Conservation (phyloP, 2,113 vertebrate genomes). For the Archocentrus centrarchus region DNA sequence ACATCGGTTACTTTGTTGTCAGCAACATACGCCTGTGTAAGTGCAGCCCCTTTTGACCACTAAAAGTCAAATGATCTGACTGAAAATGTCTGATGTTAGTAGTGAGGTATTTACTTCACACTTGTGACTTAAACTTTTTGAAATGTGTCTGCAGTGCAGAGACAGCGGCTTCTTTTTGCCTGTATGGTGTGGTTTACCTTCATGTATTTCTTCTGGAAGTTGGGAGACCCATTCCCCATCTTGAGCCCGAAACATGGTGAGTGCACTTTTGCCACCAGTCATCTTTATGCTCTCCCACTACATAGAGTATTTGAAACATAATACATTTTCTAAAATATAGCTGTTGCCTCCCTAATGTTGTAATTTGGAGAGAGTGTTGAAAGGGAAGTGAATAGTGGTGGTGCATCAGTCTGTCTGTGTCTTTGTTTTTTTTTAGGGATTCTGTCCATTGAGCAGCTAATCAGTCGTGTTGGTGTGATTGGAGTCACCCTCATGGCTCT, state of each 20-base stretch:
- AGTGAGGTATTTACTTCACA: background rate
- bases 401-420: slow-evolving; percentile 13
- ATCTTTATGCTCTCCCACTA: background rate
- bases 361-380: background rate
- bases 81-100: background rate
- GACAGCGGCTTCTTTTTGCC: slow-evolving; percentile 91
- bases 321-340: background rate
- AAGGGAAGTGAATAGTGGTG: background rate
- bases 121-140: background rate
- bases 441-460: slow-evolving; percentile 97
- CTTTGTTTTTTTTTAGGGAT: slow-evolving; percentile 83
- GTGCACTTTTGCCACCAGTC: slow-evolving; percentile 23
- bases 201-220: slow-evolving; percentile 99
- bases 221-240: slow-evolving; percentile 98
- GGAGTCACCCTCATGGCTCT: slow-evolving; percentile 98
- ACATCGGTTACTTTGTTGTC: slow-evolving; percentile 98
- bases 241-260: slow-evolving; percentile 98
- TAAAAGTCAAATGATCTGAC: background rate
- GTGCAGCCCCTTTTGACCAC: slow-evolving; percentile 58
- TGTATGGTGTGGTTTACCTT: slow-evolving; percentile 97
- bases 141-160: slow-evolving; percentile 85
- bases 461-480: slow-evolving; percentile 97
- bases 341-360: background rate
- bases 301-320: background rate
- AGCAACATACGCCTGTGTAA: slow-evolving; percentile 97